Base-by-base conservation (phyloP, 2,888 invertebrate genomes). In the Rhorus exstirpatorius region DNA sequence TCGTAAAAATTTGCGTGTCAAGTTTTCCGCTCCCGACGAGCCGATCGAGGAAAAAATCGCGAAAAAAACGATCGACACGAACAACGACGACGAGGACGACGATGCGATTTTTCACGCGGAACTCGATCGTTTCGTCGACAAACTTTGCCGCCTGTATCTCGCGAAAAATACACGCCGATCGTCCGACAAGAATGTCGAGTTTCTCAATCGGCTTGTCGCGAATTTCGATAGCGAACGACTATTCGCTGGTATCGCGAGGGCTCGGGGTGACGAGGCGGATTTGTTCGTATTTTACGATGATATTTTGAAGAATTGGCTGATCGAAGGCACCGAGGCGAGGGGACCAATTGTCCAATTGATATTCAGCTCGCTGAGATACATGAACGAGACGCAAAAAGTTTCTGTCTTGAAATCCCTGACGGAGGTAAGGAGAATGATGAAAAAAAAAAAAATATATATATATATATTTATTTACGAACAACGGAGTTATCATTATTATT, bases 301-400 rank as follows among this genome's bases (percentile, higher is more conserved):
- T 0, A 91, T 91, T 79, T 86, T 94, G 71, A 89, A 91, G 21
- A 86, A 84, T 0, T 95, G 96, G 95, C 91, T 96, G 67, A 86
- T 92, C 0, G 93, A 93, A 0, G 94, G 94, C 63, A 90, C 93
- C 0, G 94, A 94, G 85, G 93, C 94, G 19, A 94, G 94, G 46
- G 94, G 94, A 83, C 90, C 94, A 38, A 92, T 96, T 1, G 93
- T 96, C 1, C 95, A 96, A 87, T 92, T 97, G 10, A 93, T 95
- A 60, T 96, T 97, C 90, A 93, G 95, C 77, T 88, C 96, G 63
- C 89, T 96, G 79, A 93, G 93, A 38, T 94, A 95, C 84, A 90
- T 96, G 85, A 90, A 92, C 21, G 93, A 94, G 41, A 61, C 83
- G 2, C 94, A 95, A 67, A 95, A 95, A 87, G 92, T 94, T 26